These are phyloP conservation scores for Polylopha cassiicola DNA, from an alignment of 2,888 invertebrate genomes.

Conservation along the genomic window DNA sequence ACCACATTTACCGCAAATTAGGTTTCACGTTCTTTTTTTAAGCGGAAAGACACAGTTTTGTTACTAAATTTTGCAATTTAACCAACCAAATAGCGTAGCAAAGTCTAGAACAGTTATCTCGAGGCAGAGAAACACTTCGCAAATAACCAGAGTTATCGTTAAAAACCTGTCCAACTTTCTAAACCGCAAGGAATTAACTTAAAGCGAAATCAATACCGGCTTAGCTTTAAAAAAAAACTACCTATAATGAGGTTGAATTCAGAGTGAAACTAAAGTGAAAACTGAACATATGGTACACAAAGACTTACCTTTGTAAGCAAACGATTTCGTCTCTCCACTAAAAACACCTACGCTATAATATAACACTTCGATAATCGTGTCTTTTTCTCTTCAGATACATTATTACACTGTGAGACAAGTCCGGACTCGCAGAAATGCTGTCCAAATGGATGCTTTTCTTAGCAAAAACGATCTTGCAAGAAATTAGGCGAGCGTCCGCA, in stretches of 20 bases:
- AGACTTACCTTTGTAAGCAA: slow-evolving; percentile 63
- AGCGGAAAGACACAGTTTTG: slow-evolving; percentile 6
- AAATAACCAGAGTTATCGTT: slow-evolving; percentile 6
- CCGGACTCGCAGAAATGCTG: slow-evolving; percentile 62
- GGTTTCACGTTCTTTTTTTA: not conserved
- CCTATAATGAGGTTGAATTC: slow-evolving; percentile 6
- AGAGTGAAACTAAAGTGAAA: slow-evolving; percentile 28
- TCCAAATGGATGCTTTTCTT: slow-evolving; percentile 56
- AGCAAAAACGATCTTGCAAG: slow-evolving; percentile 34
- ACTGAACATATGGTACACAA: slow-evolving; percentile 57
- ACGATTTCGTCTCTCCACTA: slow-evolving; percentile 60
- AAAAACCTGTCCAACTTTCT: slow-evolving; percentile 46
- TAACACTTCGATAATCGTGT: slow-evolving; percentile 72
- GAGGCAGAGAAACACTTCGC: slow-evolving; percentile 9
- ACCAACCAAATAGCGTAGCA: slow-evolving; percentile 26
- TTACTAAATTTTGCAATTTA: slow-evolving; percentile 25
- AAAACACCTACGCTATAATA: slow-evolving; percentile 74
- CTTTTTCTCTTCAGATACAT: slow-evolving; percentile 76
- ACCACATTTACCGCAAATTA: not conserved
- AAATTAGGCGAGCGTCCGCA: slow-evolving; percentile 50
- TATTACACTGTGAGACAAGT: slow-evolving; percentile 70
- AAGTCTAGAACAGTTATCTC: slow-evolving; percentile 5
- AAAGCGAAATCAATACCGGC: slow-evolving; percentile 23
- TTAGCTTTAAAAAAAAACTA: slow-evolving; percentile 11
- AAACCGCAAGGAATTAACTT: slow-evolving; percentile 32